Evolutionary conservation across 2,113 vertebrate species (phyloP), one percentile per base, ranked within the genome.

Genomic region (Archilochus colubris): DNA sequence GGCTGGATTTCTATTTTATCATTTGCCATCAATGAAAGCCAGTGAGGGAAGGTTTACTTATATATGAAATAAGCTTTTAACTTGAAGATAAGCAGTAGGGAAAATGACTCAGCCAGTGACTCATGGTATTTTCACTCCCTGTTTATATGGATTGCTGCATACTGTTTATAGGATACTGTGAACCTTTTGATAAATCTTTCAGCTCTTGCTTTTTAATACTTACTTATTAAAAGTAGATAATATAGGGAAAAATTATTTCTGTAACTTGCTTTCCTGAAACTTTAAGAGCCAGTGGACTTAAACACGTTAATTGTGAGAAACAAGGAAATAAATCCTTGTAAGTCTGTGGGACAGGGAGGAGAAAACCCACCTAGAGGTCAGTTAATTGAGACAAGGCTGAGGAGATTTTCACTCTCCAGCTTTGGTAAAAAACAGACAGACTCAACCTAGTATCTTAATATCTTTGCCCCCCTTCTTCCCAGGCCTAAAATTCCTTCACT

Each of bases 1-100:
- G 73, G 64, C 73, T 86, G 50, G 28, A 25, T 72, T 90, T 90
- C 57, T 92, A 2, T 91, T 90, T 94, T 77, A 61, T 89, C 86
- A 66, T 33, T 76, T 46, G 24, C 6, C 69, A 76, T 86, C 86
- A 82, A 1, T 79, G 58, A 75, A 54, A 92, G 44, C 28, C 58
- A 46, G 50, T 36, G 40, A 91, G 43, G 68, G 44, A 36, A 75
- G 27, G 50, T 89, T 92, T 89, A 44, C 33, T 55, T 78, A 53
- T 5, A 44, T 58, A 36, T 3, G 7, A 67, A 88, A 67, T 17
- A 57, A 27, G n/a, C n/a, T 53, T 84, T 94, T 93, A 62, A 59
- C 74, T 85, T 84, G 50, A 55, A 89, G 82, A 83, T 69, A 91
- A 86, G 59, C 38, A 67, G 58, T n/a, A 40, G 53, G 27, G 48